Evolutionary conservation across 2,888 invertebrate genomes (phyloP), one percentile per base, ranked within the genome.

Genomic region (Andrena haemorrhoa): DNA sequence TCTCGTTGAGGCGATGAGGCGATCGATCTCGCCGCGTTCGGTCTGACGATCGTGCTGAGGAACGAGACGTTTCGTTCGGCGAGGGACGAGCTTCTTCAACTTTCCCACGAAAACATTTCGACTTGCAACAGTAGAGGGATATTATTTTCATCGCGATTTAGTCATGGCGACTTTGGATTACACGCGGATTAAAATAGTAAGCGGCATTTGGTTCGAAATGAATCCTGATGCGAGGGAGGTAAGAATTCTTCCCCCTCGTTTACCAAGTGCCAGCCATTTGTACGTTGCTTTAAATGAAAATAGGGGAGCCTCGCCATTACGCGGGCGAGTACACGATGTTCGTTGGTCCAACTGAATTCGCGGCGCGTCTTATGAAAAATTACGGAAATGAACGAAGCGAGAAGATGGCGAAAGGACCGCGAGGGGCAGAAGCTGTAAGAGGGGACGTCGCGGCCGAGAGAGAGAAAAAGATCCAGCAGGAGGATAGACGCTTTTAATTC

Each of bases 401-500:
- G 64, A 64, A 29, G 56, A 35, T 31, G 60, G 20, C 20, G 41
- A 61, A 61, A 58, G 68, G 31, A 68, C 56, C 64, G 72, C 35
- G 33, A 71, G 60, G 60, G 41, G 12, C 2, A 51, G 71, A 65
- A 51, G 51, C 20, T 51, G 16, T 16, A 51, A 51, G 56, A 61
- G 69, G 72, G 79, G 65, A 51, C 65, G 60, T 61, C 68, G 47
- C 64, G 66, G 61, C 70, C 68, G 31, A 70, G 47, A 86, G 47
- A 86, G 78, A 84, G 85, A 88, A 86, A 66, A 86, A 79, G 85
- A 88, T 79, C 81, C 83, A 49, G 77, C 69, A 75, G 80, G 77
- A 75, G 82, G 82, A 87, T 88, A 84, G 84, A 86, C 83, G 88
- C 83, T 92, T 92, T 92, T 92, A 92, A 92, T 93, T 92, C 91